These are phyloP conservation scores for Dryococelus australis DNA, from an alignment of 2,888 invertebrate genomes.

Conservation along the genomic window DNA sequence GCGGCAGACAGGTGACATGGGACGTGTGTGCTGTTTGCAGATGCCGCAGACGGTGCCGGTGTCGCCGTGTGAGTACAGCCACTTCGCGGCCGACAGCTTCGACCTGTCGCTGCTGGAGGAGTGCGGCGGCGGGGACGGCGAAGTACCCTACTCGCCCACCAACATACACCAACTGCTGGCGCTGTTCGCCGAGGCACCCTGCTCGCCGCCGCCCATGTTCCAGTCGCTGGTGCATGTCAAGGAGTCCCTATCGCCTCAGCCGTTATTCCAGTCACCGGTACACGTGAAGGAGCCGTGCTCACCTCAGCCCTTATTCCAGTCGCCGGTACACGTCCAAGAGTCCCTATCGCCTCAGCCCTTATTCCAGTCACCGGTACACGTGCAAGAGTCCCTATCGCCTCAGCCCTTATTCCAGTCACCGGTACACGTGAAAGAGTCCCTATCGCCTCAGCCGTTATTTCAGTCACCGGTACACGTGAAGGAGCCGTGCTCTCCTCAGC, in stretches of 20 bases:
- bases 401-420: conserved; percentile 30
- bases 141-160: conserved; percentile 45
- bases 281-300: conserved; percentile 63
- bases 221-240: conserved; percentile 61
- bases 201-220: conserved; percentile 43
- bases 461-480: conserved; percentile 64
- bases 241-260: conserved; percentile 62
- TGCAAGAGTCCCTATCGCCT: conserved; percentile 59
- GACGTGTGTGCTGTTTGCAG: conserved; percentile 60
- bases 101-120: conserved; percentile 75
- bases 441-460: conserved; percentile 58
- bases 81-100: conserved; percentile 68
- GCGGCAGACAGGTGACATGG: not conserved
- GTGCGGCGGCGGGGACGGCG: conserved; percentile 43
- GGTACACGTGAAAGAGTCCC: conserved; percentile 64
- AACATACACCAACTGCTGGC: conserved; percentile 42
- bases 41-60: conserved; percentile 86
- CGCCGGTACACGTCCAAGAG: conserved; percentile 60
- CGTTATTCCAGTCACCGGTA: conserved; percentile 58
- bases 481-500: conserved; percentile 53
- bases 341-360: conserved; percentile 61
- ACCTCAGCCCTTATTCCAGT: conserved; percentile 34
- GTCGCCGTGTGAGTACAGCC: conserved; percentile 68
- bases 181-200: conserved; percentile 40
- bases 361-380: conserved; percentile 60